Conservation (phyloP, 2,888 invertebrate species). For the Teleiodes luculella region DNA sequence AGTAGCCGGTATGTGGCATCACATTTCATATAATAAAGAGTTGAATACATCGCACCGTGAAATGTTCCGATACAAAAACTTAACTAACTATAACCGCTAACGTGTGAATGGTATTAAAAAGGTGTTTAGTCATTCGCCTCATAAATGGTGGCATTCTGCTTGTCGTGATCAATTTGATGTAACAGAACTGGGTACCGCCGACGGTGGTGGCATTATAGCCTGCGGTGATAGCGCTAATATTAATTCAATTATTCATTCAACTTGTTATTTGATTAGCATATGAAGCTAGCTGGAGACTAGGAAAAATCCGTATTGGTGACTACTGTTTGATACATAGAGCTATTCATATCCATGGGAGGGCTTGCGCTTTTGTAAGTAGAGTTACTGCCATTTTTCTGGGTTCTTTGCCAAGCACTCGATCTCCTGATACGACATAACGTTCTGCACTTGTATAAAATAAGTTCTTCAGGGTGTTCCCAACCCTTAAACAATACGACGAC, state of each 20-base stretch:
- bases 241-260: constrained; percentile 59
- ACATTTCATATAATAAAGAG: constrained; percentile 76
- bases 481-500: no score
- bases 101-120: constrained; percentile 80
- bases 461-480: no score
- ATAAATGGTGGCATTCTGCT: constrained; percentile 78
- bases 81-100: constrained; percentile 76
- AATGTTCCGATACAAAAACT: constrained; percentile 76
- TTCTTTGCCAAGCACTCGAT: no score
- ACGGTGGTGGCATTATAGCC: not conserved
- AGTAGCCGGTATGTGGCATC: constrained; percentile 72
- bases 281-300: no score
- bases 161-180: constrained; percentile 77
- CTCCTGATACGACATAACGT: no score
- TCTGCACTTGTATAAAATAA: no score
- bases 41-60: constrained; percentile 76
- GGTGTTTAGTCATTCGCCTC: constrained; percentile 75
- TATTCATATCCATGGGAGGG: no score
- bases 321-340: no score
- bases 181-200: constrained; percentile 64
- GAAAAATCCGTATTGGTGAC: no score
- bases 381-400: no score
- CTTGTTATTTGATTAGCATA: no score
- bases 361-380: no score
- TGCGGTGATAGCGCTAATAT: constrained; percentile 55